Conservation (phyloP, 2,888 invertebrate genomes). For the Agrypnus murinus region DNA sequence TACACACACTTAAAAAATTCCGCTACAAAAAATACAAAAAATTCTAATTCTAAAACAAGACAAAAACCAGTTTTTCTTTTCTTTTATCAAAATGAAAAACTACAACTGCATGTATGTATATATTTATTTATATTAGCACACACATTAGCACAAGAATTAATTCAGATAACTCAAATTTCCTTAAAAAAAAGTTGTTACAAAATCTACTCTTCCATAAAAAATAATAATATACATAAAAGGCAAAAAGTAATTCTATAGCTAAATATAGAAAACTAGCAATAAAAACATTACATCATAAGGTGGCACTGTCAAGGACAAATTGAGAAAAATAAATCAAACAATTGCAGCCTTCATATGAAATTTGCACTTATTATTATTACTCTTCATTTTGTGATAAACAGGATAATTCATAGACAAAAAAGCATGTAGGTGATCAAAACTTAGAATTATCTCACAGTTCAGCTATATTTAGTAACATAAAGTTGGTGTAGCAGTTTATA, state of each 20-base stretch:
- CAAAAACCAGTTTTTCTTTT: neutral
- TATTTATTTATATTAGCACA: no score
- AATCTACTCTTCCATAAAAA: no score
- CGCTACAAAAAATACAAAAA: no score
- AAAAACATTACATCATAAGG: constrained; percentile 45
- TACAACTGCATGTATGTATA: no score
- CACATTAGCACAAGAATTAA: no score
- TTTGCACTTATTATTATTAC: constrained; percentile 25
- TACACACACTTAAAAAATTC: no score
- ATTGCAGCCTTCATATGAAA: constrained; percentile 18
- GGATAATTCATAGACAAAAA: constrained; percentile 1
- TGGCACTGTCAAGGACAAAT: constrained; percentile 46
- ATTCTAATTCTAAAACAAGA: neutral
- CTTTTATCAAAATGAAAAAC: neutral
- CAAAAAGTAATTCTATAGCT: constrained; percentile 2
- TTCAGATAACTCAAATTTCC: no score
- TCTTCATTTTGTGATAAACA: neutral
- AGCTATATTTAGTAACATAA: neutral
- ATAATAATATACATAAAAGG: neutral
- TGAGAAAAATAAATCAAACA: constrained; percentile 22
- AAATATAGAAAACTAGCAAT: constrained; percentile 12
- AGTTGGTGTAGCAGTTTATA: no score
- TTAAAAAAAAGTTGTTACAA: no score
- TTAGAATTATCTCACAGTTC: neutral
- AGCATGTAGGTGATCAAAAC: constrained; percentile 26